Base-by-base conservation (phyloP, 2,797 vertebrate genomes). In the Catamblyrhynchus diadema region DNA sequence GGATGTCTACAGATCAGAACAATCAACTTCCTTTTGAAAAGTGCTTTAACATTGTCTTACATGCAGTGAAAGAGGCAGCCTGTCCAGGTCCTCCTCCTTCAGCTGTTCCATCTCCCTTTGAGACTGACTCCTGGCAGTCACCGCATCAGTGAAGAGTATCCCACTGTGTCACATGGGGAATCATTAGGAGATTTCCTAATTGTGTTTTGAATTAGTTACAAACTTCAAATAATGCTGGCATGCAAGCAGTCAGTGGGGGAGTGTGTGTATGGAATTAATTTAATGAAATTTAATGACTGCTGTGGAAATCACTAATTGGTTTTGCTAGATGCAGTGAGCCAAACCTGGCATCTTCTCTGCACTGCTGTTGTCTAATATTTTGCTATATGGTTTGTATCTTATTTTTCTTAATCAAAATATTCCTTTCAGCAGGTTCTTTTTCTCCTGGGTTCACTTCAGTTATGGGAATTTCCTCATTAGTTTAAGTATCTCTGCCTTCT, bases 171-270 rank as follows among this genome's bases (percentile, higher is more conserved):
- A 70, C 61, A 79, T 50, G 42, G 33, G 54, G 53, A 95, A 41
- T 85, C 59, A 80, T 77, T 90, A 70, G 66, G 69, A 78, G 81
- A 91, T 83, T 90, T 96, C 93, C 81, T 95, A 86, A 82, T 81
- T 95, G 61, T 73, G 41, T 88, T 94, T 94, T 87, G 45, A 92
- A 82, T 91, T 83, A 86, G 65, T 91, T 91, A 53, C 13, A 69
- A 74, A 79, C 60, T 92, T 95, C 75, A 92, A 81, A 77, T 73
- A 86, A 85, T 85, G 56, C 42, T 93, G 84, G 82, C 28, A 0
- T 93, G 87, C 78, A 77, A 90, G 75, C 57, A 86, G 61, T 41
- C 67, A 10, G 50, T 35, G 39, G 50, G 47, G 48, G 41, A 6
- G n/a, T 32, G 44, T 11, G 59, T 54, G 30, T 70, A 75, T 90